Percentiles rank a stretch among this genome's conserved stretches.
Conservation (phyloP, 2,888 invertebrate species). For the Pandemis cinnamomeana region DNA sequence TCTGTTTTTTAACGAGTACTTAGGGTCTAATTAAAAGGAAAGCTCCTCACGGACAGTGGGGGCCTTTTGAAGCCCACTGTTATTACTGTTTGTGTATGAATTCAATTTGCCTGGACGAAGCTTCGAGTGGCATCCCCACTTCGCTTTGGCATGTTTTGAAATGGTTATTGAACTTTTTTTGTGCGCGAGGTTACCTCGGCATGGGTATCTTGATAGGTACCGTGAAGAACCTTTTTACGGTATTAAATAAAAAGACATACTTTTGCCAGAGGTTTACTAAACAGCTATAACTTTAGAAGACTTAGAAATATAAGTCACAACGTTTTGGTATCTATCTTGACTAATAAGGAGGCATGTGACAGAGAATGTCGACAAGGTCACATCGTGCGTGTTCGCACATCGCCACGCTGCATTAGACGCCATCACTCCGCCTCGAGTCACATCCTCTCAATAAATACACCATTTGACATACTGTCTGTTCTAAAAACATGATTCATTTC, state of each 20-base stretch:
- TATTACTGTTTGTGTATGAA: constrained; percentile 82
- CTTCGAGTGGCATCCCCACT: constrained; percentile 70
- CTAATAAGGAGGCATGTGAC: constrained; percentile 8
- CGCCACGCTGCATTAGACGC: constrained; percentile 53
- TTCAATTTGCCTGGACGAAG: constrained; percentile 80
- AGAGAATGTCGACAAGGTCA: constrained; percentile 42
- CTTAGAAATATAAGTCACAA: neutral
- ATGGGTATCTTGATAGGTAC: constrained; percentile 47
- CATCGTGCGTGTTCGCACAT: constrained; percentile 52
- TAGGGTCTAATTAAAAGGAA: constrained; percentile 84
- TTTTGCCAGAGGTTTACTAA: neutral
- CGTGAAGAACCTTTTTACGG: constrained; percentile 44
- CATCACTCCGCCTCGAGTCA: constrained; percentile 31
- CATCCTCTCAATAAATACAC: constrained; percentile 17
- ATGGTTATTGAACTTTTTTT: constrained; percentile 66
- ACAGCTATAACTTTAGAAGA: neutral
- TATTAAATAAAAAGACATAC: neutral
- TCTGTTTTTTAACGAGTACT: constrained; percentile 84
- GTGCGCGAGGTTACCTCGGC: constrained; percentile 60
- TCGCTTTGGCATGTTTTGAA: constrained; percentile 59
- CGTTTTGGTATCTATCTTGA: neutral
- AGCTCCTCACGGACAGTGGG: constrained; percentile 78
- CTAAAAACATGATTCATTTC: constrained; percentile 4
- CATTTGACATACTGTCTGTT: constrained; percentile 5
- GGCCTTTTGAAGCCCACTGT: constrained; percentile 82